Base-by-base conservation (phyloP, 2,797 vertebrate genomes). In the Triplophysa bombifrons region DNA sequence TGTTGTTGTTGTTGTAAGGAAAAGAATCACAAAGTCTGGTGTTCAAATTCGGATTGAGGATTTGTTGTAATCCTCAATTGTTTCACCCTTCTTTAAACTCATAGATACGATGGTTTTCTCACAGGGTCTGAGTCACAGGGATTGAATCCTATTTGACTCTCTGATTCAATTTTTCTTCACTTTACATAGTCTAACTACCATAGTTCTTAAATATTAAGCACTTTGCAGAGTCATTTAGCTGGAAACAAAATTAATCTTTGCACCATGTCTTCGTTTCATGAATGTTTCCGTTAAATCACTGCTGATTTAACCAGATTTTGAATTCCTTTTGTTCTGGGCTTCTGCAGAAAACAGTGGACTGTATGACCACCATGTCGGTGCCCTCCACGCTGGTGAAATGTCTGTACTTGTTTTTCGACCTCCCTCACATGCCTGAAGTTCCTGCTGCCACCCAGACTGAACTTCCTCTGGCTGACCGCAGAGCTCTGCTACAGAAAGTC, bases 321-420 rank as follows among this genome's bases (percentile, higher is more conserved):
- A 75, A 56, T 61, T 27, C 6, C 2, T 75, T 2, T 19, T 51
- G 12, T 48, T 63, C 25, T 64, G 1, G 58, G 13, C 82, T 84
- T 82, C 80, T 4, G 87, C 83, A 99, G 98, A 99, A 99, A 98
- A 98, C 98, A 0, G 97, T 99, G 94, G 98, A 99, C 94, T 99
- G 97, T 94, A 99, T 99, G 98, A 99, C 98, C 53, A 99, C 98
- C 68, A 99, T 99, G 98, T 99, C 98, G 0, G 96, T 99, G 69
- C 97, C 98, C 87, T 99, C 97, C 92, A 99, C 98, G 0, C 94
- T 99, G 91, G 98, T 99, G 80, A 99, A 99, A 93, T 99, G 98
- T 87, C 94, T 99, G 1, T 99, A 99, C 93, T 94, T 99, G 92
- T 99, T 99, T 93, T 99, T 99, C 84, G 98, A 99, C 94, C 95